Percentiles rank a stretch among this genome's conserved stretches.
Conservation (phyloP, 2,113 vertebrate genomes). For the Osmerus eperlanus region DNA sequence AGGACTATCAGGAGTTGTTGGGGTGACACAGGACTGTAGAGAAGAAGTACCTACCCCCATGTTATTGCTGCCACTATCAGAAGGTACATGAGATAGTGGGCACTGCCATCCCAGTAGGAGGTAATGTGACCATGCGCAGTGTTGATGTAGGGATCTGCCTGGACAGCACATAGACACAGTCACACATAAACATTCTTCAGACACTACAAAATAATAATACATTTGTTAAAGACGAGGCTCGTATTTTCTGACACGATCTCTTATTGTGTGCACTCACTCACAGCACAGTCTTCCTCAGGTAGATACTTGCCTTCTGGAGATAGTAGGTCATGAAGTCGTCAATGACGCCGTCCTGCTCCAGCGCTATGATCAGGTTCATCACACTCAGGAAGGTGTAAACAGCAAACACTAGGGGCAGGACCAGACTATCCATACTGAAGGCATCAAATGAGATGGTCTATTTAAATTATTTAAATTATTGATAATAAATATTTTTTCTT, state of each 20-base stretch:
- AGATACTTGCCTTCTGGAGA: constrained; percentile 81
- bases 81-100: constrained; percentile 93
- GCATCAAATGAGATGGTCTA: not conserved
- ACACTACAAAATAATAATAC: not conserved
- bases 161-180: constrained; percentile 24
- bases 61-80: constrained; percentile 92
- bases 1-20: too few species aligned
- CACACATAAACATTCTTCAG: not conserved
- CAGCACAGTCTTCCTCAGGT: not conserved
- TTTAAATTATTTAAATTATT: constrained; percentile 4
- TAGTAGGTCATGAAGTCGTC: constrained; percentile 93
- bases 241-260: too few species aligned
- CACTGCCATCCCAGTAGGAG: constrained; percentile 95
- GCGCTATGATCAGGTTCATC: constrained; percentile 87
- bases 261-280: not conserved
- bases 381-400: constrained; percentile 88
- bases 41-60: constrained; percentile 82
- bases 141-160: constrained; percentile 88
- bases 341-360: constrained; percentile 94
- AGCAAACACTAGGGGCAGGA: constrained; percentile 77
- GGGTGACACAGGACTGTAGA: too few species aligned
- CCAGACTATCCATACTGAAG: not conserved
- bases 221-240: too few species aligned
- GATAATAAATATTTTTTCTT: constrained; percentile 35
- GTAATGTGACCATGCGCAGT: constrained; percentile 90